Base-by-base conservation (phyloP, 2,113 vertebrate species). In the Poeciliopsis turrubarensis region DNA sequence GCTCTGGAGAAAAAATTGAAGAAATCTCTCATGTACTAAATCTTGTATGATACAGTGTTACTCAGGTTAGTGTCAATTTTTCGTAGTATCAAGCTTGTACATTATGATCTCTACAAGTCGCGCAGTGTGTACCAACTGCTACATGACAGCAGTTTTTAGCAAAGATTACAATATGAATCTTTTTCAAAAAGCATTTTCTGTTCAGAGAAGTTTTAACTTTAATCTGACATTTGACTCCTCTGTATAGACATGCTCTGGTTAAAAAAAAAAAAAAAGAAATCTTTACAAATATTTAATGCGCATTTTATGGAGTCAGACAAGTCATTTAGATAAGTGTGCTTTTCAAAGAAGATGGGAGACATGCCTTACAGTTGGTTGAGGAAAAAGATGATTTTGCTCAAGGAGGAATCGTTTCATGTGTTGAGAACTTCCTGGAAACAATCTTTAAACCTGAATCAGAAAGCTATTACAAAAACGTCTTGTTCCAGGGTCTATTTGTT, bases 341-440 rank as follows among this genome's bases (percentile, higher is more conserved):
- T 76, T 39, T 68, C 37, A 37, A 62, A 61, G 68, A 54, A 76
- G 81, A 22, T 13, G 77, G 77, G 61, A 70, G 73, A 79, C 71
- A 83, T 74, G 81, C 86, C 79, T 88, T 78, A 68, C 77, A 57
- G 83, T 86, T 83, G 84, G 85, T 71, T 41, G 74, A 82, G 89
- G 88, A 89, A 19, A 88, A 91, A 70, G 89, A 90, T 91, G 78
- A 82, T 62, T 41, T 82, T 78, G 72, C 63, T 90, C 73, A 71
- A 69, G 67, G 68, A 83, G 67, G 66, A 76, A 70, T 83, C 76
- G 75, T 68, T 68, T 86, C 73, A 64, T 79, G 83, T 86, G 84
- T 82, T 80, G 72, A 86, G 22, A 25, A 26, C 68, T 77, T 79
- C 31, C 73, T 70, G 75, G 54, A 32, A 74, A 67, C 69, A 41